These are phyloP conservation scores for Zaprionus inermis DNA, from an alignment of 1,140 invertebrate genomes.

Conservation along the genomic window DNA sequence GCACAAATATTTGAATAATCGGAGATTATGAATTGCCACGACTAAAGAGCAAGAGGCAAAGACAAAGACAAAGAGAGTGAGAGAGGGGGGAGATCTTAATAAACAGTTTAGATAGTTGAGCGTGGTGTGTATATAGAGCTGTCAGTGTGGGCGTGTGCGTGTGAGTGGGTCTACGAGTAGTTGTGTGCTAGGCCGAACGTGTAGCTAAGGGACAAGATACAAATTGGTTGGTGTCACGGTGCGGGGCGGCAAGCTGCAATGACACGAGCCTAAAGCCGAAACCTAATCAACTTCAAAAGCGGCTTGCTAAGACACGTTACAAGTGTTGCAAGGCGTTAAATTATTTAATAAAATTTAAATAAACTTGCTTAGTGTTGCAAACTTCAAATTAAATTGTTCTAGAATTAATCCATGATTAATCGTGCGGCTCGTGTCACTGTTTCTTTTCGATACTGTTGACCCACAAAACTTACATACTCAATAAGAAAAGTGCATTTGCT, in stretches of 20 bases:
- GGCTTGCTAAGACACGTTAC: too few species aligned
- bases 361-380: not conserved
- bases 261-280: slow-evolving; percentile 31
- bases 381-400: not conserved
- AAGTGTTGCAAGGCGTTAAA: too few species aligned
- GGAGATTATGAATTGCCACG: slow-evolving; percentile 6
- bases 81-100: slow-evolving; percentile 12
- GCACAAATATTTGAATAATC: slow-evolving; percentile 15
- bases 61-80: slow-evolving; percentile 6
- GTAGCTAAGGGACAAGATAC: slow-evolving; percentile 2
- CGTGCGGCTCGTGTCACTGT: slow-evolving; percentile 30
- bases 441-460: not conserved
- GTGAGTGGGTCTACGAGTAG: slow-evolving; percentile 7
- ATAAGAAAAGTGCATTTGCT: slow-evolving; percentile 17
- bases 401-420: not conserved
- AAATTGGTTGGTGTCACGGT: slow-evolving; percentile 12
- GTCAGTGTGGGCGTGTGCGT: slow-evolving; percentile 17
- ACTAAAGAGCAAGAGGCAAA: not conserved
- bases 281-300: not conserved
- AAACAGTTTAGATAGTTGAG: slow-evolving; percentile 30
- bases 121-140: slow-evolving; percentile 22
- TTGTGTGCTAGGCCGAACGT: slow-evolving; percentile 11
- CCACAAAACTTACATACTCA: slow-evolving; percentile 10
- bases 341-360: too few species aligned
- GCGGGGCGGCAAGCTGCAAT: slow-evolving; percentile 21